Base-by-base conservation (phyloP, 2,888 invertebrate species). In the Cylindroiulus punctatus region DNA sequence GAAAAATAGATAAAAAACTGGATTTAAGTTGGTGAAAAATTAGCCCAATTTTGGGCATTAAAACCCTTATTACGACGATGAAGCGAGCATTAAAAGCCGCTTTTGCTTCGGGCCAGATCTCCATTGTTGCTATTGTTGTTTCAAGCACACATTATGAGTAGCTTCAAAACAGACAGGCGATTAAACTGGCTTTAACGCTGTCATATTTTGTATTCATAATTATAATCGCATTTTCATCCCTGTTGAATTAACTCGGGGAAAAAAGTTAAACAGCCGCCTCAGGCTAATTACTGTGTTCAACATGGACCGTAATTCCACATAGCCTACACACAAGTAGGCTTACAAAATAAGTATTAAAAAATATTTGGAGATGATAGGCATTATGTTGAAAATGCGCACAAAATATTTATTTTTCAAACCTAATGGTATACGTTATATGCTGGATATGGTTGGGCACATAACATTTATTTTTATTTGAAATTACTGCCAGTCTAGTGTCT, bases 1-100 rank as follows among this genome's bases (percentile, higher is more conserved):
- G 8, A 82, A 81, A 82, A 14, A 82, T 8, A 12, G 86, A 81
- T 86, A 87, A 87, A 84, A 85, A 84, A 81, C 76, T 86, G 22
- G 30, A 30, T 10, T 44, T 26, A 22, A 81, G 26, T 19, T 57
- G 57, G 57, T 40, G 40, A n/a, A n/a, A n/a, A n/a, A n/a, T n/a
- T n/a, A n/a, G n/a, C 22, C 8, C n/a, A 57, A 57, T 57, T 57
- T 57, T 22, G 22, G 22, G 57, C 57, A 57, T 57, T 57, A 0
- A 57, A 22, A 22, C 22, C 17, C n/a, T 57, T 57, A n/a, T 22
- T 5, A 22, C 22, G 57, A 57, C n/a, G 57, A 57, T 57, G 47
- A 17, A 47, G 47, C 12, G 47, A 4, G 47, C 47, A 47, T 47
- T 12, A 57, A 57, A 5, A n/a, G 57, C 7, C 8, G 22, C 8